Percentiles rank a stretch among this genome's conserved stretches.
Conservation (phyloP, 53 echinoderm and acorn worm genomes). For the Patiria pectinifera region DNA sequence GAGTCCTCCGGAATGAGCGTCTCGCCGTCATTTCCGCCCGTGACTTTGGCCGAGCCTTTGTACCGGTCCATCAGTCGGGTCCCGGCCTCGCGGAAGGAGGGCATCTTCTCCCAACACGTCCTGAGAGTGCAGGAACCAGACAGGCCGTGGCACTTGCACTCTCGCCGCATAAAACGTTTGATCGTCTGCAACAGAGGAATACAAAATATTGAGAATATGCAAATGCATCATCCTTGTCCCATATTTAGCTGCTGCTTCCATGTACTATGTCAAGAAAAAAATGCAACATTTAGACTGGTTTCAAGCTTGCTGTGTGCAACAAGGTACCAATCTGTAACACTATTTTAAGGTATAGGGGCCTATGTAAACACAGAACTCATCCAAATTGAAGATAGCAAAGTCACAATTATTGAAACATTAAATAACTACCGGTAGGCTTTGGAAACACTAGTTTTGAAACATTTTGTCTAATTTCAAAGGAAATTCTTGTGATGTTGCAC, state of each 20-base stretch:
- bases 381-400: no score
- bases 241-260: background rate
- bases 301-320: no score
- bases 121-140: constrained; percentile 83
- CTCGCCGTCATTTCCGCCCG: constrained; percentile 90
- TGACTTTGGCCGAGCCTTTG: constrained; percentile 92
- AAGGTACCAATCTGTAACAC: no score
- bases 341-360: no score
- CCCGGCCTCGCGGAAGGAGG: constrained; percentile 86
- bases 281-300: background rate
- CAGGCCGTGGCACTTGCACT: constrained; percentile 90
- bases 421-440: no score
- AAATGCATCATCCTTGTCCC: background rate
- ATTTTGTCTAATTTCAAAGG: no score
- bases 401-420: no score
- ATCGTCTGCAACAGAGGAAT: constrained; percentile 69
- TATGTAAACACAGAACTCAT: no score
- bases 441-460: no score
- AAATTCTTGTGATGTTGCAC: no score
- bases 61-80: constrained; percentile 81
- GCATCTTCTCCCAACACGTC: constrained; percentile 96
- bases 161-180: constrained; percentile 73
- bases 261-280: background rate
- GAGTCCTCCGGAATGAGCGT: constrained; percentile 77
- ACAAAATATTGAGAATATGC: background rate